These are phyloP conservation scores for Bradypus variegatus DNA, from an alignment of 2,797 vertebrate species.

Conservation along the genomic window DNA sequence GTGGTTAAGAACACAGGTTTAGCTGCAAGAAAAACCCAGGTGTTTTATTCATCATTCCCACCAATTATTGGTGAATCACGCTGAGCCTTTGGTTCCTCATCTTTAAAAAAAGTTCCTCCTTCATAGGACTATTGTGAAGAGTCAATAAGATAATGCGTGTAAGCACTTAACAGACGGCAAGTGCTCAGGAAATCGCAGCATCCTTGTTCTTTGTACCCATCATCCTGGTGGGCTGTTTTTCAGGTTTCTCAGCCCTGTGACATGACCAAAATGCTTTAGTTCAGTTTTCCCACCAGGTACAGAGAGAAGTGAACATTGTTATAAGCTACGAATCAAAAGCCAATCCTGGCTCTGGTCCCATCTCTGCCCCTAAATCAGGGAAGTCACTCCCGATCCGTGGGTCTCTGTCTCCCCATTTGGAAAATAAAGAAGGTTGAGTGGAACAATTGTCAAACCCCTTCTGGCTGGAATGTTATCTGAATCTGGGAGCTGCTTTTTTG, in stretches of 20 bases:
- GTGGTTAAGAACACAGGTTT: not conserved
- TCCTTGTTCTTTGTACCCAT: not conserved
- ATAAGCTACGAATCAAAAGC: not conserved
- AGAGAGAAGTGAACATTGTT: not conserved
- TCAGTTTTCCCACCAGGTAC: not conserved
- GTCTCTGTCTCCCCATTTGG: not conserved
- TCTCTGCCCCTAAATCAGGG: not conserved
- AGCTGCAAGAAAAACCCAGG: not conserved
- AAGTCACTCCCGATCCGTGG: not conserved
- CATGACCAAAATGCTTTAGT: not conserved
- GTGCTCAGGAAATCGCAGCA: not conserved
- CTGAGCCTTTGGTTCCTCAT: not conserved
- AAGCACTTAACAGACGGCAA: not conserved
- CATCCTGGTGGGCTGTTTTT: not conserved
- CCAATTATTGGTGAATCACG: not conserved
- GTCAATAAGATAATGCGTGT: not conserved
- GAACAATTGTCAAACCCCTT: not conserved
- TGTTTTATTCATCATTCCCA: not conserved
- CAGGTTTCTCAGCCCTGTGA: not conserved
- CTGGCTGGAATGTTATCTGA: not conserved
- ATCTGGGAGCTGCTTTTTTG: not conserved
- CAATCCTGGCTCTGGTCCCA: not conserved
- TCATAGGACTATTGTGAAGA: not conserved
- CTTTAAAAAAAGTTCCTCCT: not conserved
- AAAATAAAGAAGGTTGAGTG: not conserved